These are phyloP conservation scores for Cydia strobilella DNA, from an alignment of 1,140 invertebrate genomes.

Conservation along the genomic window DNA sequence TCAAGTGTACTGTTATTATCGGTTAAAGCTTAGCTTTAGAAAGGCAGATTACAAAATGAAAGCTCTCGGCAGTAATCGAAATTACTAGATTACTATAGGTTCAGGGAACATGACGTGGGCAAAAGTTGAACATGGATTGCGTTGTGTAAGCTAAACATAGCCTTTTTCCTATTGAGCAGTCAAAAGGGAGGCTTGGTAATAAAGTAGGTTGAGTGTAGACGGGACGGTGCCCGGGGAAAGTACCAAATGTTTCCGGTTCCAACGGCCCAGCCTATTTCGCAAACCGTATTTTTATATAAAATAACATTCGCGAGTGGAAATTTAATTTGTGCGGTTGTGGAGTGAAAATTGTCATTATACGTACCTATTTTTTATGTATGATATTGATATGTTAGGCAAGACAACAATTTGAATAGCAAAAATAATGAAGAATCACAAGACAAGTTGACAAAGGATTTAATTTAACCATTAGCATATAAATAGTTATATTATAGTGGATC, in stretches of 20 bases:
- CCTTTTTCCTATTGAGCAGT: slow-evolving; percentile 4
- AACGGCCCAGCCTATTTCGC: slow-evolving; percentile 10
- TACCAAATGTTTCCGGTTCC: background rate
- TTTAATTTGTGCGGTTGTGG: background rate
- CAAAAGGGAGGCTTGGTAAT: slow-evolving; percentile 49
- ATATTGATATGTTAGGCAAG: no score
- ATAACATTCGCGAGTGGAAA: background rate
- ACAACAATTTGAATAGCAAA: no score
- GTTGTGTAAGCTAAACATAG: background rate
- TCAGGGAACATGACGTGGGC: slow-evolving; percentile 11
- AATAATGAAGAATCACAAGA: no score
- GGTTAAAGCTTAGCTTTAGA: slow-evolving; percentile 34
- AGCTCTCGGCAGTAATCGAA: slow-evolving; percentile 28
- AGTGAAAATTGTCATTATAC: no score
- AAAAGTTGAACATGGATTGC: background rate
- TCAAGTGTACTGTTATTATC: slow-evolving; percentile 36
- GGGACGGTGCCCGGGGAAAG: slow-evolving; percentile 50
- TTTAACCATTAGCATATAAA: background rate
- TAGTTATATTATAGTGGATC: background rate
- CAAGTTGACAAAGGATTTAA: no score
- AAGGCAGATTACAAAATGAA: slow-evolving; percentile 40
- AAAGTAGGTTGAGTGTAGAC: slow-evolving; percentile 65
- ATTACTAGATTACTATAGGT: slow-evolving; percentile 27
- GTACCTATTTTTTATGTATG: no score
- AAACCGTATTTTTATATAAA: background rate